Evolutionary conservation across 2,113 vertebrate species (phyloP).

Genomic region (Oceanites oceanicus): DNA sequence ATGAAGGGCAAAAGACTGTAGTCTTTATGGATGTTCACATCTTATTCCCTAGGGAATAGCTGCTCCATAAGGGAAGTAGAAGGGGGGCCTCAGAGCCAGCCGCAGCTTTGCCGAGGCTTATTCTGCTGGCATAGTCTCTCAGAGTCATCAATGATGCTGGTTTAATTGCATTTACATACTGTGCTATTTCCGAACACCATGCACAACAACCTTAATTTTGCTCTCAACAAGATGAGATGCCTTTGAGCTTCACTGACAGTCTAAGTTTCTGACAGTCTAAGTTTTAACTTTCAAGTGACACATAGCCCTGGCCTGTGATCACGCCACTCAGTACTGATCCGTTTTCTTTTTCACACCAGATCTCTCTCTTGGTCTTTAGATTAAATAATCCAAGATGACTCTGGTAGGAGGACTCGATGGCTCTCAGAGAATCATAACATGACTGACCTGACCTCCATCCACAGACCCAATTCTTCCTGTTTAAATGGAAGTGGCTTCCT

Average conservation of each 20-base stretch:
- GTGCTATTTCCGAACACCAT: conserved; percentile 21
- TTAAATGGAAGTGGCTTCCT: not conserved
- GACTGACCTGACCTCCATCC: not conserved
- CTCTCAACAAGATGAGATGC: not conserved
- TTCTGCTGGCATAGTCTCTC: not conserved
- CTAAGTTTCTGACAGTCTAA: not conserved
- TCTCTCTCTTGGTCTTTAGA: not conserved
- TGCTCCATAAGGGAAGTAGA: not conserved
- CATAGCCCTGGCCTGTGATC: not conserved
- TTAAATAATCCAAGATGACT: not conserved
- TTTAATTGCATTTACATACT: conserved; percentile 64
- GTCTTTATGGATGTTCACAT: not conserved
- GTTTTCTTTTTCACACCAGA: not conserved
- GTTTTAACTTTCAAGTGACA: not conserved
- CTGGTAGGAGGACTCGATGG: fast-evolving
- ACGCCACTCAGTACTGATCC: not conserved
- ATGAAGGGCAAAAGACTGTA: not conserved
- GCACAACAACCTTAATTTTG: not conserved
- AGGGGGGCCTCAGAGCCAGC: not conserved
- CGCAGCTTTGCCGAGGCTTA: not conserved
- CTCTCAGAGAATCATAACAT: not conserved
- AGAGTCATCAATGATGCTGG: not conserved
- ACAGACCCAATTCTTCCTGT: not conserved
- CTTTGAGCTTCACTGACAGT: not conserved
- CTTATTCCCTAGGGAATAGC: not conserved